phyloP scores from a whole-genome alignment of 2,797 vertebrate genomes.

The Premnoplex brunnescens region DNA sequence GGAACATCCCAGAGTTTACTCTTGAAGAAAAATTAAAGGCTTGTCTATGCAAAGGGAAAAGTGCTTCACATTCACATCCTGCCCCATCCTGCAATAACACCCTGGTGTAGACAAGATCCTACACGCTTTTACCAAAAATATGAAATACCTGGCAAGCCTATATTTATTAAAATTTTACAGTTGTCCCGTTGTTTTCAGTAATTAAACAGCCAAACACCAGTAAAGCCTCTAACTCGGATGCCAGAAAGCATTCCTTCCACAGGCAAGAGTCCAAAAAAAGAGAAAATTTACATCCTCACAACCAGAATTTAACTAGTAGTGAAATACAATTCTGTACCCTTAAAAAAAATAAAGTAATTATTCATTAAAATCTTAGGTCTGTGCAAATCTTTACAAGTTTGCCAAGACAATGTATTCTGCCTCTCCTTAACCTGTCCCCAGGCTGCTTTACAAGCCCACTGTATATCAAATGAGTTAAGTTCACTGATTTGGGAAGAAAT shows the following conservation, averaged over 20 bases:
- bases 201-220: neutral
- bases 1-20: neutral
- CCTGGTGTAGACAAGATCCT: neutral
- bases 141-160: neutral
- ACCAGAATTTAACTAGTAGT: neutral
- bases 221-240: neutral
- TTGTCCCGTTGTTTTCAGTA: neutral
- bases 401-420: neutral
- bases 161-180: conserved; percentile 43
- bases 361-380: neutral
- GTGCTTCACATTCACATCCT: neutral
- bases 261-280: neutral
- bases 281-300: neutral
- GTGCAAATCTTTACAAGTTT: neutral
- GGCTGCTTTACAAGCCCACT: neutral
- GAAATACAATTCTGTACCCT: neutral
- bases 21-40: neutral
- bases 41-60: neutral
- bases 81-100: neutral
- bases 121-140: conserved; percentile 49
- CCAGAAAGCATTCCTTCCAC: neutral
- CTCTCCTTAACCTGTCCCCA: neutral
- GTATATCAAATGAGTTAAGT: accelerated
- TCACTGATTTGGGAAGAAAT: neutral
- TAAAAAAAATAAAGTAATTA: neutral